These are phyloP conservation scores for Agrochola litura DNA, from an alignment of 2,888 invertebrate genomes.

Conservation along the genomic window DNA sequence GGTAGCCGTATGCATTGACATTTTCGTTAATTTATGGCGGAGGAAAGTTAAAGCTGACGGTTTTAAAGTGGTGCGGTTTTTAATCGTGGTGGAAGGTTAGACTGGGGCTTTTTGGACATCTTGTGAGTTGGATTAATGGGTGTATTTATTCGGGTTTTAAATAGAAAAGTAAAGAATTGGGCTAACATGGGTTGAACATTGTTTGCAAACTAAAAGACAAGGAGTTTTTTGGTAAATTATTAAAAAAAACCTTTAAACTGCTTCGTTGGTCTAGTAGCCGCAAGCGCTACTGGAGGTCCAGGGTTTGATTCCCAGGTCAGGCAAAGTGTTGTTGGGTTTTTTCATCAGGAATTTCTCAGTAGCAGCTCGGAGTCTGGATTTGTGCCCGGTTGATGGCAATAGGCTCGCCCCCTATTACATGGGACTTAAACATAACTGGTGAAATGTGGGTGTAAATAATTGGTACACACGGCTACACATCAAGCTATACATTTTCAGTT, in stretches of 20 bases:
- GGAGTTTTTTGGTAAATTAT: background rate
- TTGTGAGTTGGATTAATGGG: slow-evolving; percentile 1
- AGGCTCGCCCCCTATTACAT: too few relatives aligned
- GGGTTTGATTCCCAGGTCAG: background rate
- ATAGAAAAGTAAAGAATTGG: background rate
- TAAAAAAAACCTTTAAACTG: too few relatives aligned
- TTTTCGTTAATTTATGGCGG: slow-evolving; percentile 51
- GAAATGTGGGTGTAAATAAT: too few relatives aligned
- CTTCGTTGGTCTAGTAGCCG: too few relatives aligned
- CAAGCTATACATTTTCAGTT: too few relatives aligned
- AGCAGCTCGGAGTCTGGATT: background rate
- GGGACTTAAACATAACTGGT: too few relatives aligned
- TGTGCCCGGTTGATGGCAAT: background rate
- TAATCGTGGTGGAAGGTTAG: background rate
- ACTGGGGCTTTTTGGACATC: background rate
- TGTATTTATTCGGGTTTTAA: background rate
- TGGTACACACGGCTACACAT: too few relatives aligned
- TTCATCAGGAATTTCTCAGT: background rate
- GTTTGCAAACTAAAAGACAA: background rate
- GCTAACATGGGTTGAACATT: background rate
- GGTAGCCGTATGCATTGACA: slow-evolving; percentile 51
- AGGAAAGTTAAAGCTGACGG: slow-evolving; percentile 24
- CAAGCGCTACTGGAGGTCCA: background rate
- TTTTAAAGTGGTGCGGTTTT: slow-evolving; percentile 48
- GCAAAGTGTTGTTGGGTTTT: background rate